Conservation (phyloP, 1,140 invertebrate species). For the Dendrolimus kikuchii region DNA sequence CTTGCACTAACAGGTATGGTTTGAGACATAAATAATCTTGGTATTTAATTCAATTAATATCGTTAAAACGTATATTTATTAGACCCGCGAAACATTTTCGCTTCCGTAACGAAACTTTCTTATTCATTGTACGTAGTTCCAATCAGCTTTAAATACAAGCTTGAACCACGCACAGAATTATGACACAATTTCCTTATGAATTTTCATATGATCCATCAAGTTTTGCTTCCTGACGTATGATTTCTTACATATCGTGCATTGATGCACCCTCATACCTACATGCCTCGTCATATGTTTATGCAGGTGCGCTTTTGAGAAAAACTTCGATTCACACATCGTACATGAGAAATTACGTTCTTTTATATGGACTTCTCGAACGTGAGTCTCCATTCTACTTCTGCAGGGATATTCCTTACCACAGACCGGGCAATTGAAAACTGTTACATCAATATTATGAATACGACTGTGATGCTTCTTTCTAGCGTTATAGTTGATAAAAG, state of each 20-base stretch:
- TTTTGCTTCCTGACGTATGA: constrained; percentile 74
- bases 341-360: constrained; percentile 54
- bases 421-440: constrained; percentile 40
- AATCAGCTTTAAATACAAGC: no score
- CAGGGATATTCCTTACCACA: constrained; percentile 49
- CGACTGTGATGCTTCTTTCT: constrained; percentile 44
- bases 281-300: constrained; percentile 71
- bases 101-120: no score
- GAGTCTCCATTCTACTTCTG: constrained; percentile 48
- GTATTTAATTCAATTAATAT: no score
- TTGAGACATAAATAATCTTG: no score
- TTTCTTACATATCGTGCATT: constrained; percentile 77
- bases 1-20: no score
- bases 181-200: constrained; percentile 37
- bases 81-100: no score
- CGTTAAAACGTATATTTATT: no score
- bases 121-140: no score
- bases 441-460: constrained; percentile 29
- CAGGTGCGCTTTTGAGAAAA: constrained; percentile 48
- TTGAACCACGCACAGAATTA: no score
- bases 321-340: constrained; percentile 48
- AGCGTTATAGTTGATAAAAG: constrained; percentile 39
- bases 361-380: constrained; percentile 55
- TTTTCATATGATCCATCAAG: constrained; percentile 72
- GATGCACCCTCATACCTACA: constrained; percentile 81